Evolutionary conservation across 1,140 invertebrate genomes (phyloP), one percentile per base, ranked within the genome.

Genomic region (Agraylea sexmaculata): DNA sequence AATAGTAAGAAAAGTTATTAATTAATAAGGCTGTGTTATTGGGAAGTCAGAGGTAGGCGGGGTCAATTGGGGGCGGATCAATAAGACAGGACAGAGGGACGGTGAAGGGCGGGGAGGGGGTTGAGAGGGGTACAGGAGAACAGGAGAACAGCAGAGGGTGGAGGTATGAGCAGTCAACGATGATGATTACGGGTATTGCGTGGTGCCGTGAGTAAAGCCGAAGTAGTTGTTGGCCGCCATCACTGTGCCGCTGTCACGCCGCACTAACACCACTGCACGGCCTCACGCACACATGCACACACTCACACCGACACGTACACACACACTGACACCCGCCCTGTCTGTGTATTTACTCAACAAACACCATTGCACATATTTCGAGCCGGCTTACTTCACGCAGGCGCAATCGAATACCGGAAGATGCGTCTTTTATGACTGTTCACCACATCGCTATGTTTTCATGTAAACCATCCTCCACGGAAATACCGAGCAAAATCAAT

Each of bases 181-280:
- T 30, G 28, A 28, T 23, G 16, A n/a, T n/a, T 72, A 84, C 79
- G 81, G 82, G 68, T 89, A 88, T 73, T 89, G 85, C 54, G 86
- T 87, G 62, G 84, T 83, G 53, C 83, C 80, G 62, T 87, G 85
- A 57, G 83, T 83, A 75, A 88, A 89, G 54, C 85, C 85, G 65
- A 87, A 87, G 73, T 88, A 89, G 77, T 89, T 89, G 73, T 89
- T 88, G 64, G 84, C 80, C 62, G 85, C 83, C 85, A 88, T 89
- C 56, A 62, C 61, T 63, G 20, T 13, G 15, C 12, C 32, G 32
- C 31, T 15, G 31, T 12, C 4, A 7, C 31, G 31, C 28, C 17
- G 34, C 22, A 20, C 34, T 20, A 15, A 20, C 34, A 22, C 20
- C 22, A 36, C 20, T 21, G 3, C n/a, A 21, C 1, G 2, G 37